Evolutionary conservation across 2,888 invertebrate species (phyloP).

Genomic region (Notodonta ziczac): DNA sequence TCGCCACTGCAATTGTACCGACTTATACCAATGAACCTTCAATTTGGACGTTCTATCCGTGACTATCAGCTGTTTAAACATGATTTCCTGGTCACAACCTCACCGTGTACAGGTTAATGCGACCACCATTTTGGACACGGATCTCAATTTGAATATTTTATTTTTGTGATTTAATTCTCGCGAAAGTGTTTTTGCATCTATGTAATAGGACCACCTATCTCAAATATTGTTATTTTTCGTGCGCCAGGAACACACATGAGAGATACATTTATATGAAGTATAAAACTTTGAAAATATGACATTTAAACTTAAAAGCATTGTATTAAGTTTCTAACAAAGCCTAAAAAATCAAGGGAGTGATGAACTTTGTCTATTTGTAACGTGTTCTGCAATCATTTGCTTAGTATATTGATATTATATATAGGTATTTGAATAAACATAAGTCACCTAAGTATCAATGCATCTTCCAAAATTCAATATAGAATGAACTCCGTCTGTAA

Average conservation of each 20-base stretch:
- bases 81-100: conserved; percentile 50
- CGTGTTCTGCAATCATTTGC: too few relatives aligned
- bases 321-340: too few relatives aligned
- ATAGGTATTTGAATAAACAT: too few relatives aligned
- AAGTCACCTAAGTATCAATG: too few relatives aligned
- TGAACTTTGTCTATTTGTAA: too few relatives aligned
- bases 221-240: too few relatives aligned
- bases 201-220: too few relatives aligned
- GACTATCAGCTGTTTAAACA: conserved; percentile 51
- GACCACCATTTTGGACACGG: conserved; percentile 19
- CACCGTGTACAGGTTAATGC: conserved; percentile 37
- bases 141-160: conserved; percentile 34
- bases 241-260: too few relatives aligned
- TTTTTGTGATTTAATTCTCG: conserved; percentile 33
- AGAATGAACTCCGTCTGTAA: not conserved
- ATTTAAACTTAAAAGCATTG: too few relatives aligned
- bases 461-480: not conserved
- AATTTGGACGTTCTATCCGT: conserved; percentile 48
- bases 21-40: conserved; percentile 51
- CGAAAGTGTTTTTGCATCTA: conserved; percentile 37
- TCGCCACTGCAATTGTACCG: conserved; percentile 45
- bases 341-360: not conserved
- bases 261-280: too few relatives aligned
- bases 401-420: too few relatives aligned
- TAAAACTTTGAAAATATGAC: too few relatives aligned